A percentile compares a stretch with the other conserved stretches of the same genome.
phyloP scores from a whole-genome alignment of 1,140 invertebrate species.

The Papilio glaucus region DNA sequence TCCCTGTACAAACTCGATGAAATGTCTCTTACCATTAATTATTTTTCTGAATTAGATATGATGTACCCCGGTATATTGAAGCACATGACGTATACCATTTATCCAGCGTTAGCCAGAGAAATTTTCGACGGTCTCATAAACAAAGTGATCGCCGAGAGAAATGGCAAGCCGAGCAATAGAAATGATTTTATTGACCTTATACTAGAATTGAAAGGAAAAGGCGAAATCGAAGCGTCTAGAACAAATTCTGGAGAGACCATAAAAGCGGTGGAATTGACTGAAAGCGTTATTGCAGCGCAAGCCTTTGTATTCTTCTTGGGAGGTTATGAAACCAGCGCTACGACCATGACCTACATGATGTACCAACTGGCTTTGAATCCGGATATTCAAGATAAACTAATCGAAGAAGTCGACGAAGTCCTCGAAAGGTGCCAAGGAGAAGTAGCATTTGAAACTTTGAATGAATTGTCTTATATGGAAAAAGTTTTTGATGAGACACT shows the following conservation, averaged over 20 bases:
- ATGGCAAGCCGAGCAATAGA: slow-evolving; percentile 31
- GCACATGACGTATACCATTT: slow-evolving; percentile 42
- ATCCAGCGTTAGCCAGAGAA: slow-evolving; percentile 31
- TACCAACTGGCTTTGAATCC: slow-evolving; percentile 65
- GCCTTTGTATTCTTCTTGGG: slow-evolving; percentile 65
- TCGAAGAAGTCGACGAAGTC: slow-evolving; percentile 56
- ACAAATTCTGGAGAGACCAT: slow-evolving; percentile 26
- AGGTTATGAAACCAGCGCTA: slow-evolving; percentile 59
- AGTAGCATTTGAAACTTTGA: slow-evolving; percentile 65
- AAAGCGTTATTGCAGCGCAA: slow-evolving; percentile 65
- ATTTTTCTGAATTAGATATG: slow-evolving; percentile 44
- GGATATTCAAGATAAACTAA: slow-evolving; percentile 61
- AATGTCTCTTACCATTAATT: background rate
- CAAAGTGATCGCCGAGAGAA: slow-evolving; percentile 38
- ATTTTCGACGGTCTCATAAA: slow-evolving; percentile 47
- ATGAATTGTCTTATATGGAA: slow-evolving; percentile 72
- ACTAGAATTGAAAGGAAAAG: slow-evolving; percentile 58
- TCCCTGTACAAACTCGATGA: background rate
- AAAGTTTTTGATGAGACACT: slow-evolving; percentile 76
- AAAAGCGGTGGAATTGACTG: slow-evolving; percentile 40
- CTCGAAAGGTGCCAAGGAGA: slow-evolving; percentile 64
- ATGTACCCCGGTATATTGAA: slow-evolving; percentile 48
- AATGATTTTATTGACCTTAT: slow-evolving; percentile 53
- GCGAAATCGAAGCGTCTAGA: slow-evolving; percentile 23
- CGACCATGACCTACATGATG: slow-evolving; percentile 48